Base-by-base conservation (phyloP, 2,888 invertebrate genomes). In the Pseudoips prasinana region DNA sequence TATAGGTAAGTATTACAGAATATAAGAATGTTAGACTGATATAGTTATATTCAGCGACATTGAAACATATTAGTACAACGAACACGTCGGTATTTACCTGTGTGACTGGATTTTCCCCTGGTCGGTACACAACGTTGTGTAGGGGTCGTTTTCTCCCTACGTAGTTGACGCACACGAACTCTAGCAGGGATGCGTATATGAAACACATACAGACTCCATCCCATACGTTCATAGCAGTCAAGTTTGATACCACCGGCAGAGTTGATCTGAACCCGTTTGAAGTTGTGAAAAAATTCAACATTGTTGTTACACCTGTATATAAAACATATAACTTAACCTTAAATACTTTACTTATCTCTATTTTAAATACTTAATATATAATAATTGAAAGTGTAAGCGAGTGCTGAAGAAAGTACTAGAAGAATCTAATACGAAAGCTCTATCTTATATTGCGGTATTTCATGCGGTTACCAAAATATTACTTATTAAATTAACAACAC, bases 271-370 rank as follows among this genome's bases (percentile, higher is more conserved):
- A 96, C 67, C 96, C 95, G 78, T 96, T 96, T 61, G 96, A 96
- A 73, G 97, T 97, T 65, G 97, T 97, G 94, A 97, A 97, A 92
- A 97, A 97, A 91, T 97, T 97, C 93, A 97, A 94, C 97, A 97
- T 97, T 85, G 97, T 97, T 66, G 97, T 97, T 73, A 97, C 97
- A 88, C 97, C 97, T 96, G 90, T 53, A 73, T 77, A 38, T 43
- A 44, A 47, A 72, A 65, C 39, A 47, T 39, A 44, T 10, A 22
- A 17, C n/a, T n/a, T n/a, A n/a, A n/a, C n/a, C n/a, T n/a, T n/a
- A n/a, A n/a, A n/a, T n/a, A n/a, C n/a, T n/a, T n/a, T n/a, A n/a
- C n/a, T n/a, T n/a, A n/a, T n/a, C n/a, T n/a, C n/a, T n/a, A n/a
- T n/a, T n/a, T n/a, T n/a, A n/a, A n/a, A n/a, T n/a, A n/a, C n/a